These are phyloP conservation scores for Platycercus adscitus DNA, from an alignment of 2,113 vertebrate genomes.

Conservation along the genomic window DNA sequence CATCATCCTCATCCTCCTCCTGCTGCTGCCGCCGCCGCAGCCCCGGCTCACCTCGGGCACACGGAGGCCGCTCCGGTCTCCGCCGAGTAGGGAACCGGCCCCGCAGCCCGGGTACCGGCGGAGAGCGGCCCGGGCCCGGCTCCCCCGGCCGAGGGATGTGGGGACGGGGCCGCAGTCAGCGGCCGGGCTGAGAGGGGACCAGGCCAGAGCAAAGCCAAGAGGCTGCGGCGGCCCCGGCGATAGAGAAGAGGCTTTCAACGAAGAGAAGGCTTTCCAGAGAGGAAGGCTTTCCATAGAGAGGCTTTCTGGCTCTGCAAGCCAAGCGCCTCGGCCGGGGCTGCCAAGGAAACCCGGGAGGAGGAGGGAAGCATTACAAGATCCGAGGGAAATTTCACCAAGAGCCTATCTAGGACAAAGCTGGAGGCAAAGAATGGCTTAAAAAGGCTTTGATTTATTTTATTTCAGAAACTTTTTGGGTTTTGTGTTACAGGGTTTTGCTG, in stretches of 20 bases:
- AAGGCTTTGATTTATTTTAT: slow-evolving; percentile 58
- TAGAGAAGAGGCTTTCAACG: background rate
- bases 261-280: background rate
- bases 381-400: slow-evolving; percentile 28
- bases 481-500: background rate
- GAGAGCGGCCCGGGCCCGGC: background rate
- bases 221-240: background rate
- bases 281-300: background rate
- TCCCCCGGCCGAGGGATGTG: background rate
- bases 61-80: background rate
- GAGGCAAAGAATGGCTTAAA: background rate
- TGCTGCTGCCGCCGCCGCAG: background rate
- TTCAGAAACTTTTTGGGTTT: slow-evolving; percentile 31
- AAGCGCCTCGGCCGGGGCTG: slow-evolving; percentile 34
- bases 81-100: background rate
- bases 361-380: slow-evolving; percentile 31
- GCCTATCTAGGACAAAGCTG: slow-evolving; percentile 47
- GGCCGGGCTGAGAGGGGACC: background rate
- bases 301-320: slow-evolving; percentile 8
- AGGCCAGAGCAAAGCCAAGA: background rate
- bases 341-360: slow-evolving; percentile 64
- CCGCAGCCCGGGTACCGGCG: background rate
- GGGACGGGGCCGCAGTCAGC: background rate
- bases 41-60: background rate
- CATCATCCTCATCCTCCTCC: background rate